These are phyloP conservation scores for Oligia latruncula DNA, from an alignment of 2,888 invertebrate genomes.

Conservation along the genomic window DNA sequence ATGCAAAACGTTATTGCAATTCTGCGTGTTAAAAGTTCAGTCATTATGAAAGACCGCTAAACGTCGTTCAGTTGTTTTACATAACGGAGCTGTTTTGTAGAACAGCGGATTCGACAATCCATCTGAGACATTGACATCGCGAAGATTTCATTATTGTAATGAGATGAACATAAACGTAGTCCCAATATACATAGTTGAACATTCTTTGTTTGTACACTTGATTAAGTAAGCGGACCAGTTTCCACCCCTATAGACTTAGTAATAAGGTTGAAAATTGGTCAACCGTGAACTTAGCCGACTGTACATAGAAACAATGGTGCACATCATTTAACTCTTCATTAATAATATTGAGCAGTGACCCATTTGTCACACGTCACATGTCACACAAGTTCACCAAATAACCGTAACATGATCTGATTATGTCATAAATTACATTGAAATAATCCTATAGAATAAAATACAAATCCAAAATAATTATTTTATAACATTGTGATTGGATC, in stretches of 20 bases:
- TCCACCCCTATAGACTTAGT: neutral
- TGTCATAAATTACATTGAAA: conserved; percentile 34
- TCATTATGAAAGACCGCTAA: neutral
- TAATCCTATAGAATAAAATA: conserved; percentile 43
- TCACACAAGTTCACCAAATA: conserved; percentile 19
- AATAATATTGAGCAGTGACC: conserved; percentile 41
- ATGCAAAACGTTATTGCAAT: neutral
- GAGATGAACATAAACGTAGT: neutral
- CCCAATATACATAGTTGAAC: neutral
- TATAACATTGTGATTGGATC: conserved; percentile 24
- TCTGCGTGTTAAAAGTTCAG: neutral
- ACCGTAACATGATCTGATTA: conserved; percentile 16
- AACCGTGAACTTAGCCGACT: neutral
- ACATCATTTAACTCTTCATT: conserved; percentile 11
- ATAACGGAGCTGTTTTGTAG: neutral
- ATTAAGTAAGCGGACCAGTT: neutral
- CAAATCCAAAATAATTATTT: conserved; percentile 31
- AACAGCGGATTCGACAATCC: neutral
- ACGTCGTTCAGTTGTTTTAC: neutral
- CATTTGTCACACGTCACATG: conserved; percentile 5
- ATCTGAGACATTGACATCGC: neutral
- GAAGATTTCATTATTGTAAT: conserved; percentile 6
- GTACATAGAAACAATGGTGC: conserved; percentile 23
- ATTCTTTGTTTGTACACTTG: neutral
- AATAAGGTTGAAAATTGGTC: neutral